Percentiles rank a stretch among this genome's conserved stretches.
These are phyloP conservation scores for Xiphorhynchus elegans DNA, from an alignment of 2,113 vertebrate species.

Conservation along the genomic window DNA sequence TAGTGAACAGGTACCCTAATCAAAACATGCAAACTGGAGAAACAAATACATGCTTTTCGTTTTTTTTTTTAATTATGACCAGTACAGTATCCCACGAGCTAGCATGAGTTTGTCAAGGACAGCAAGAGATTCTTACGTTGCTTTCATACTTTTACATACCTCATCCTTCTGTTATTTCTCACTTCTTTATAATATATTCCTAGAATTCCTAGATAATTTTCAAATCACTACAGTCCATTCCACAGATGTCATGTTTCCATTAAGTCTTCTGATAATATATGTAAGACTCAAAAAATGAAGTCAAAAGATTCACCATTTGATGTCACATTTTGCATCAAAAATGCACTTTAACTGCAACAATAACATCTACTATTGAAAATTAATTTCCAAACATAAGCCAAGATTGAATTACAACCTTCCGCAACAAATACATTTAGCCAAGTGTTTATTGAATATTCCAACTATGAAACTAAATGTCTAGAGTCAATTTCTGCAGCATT, in stretches of 20 bases:
- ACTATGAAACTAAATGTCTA: background rate
- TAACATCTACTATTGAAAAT: background rate
- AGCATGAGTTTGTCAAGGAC: background rate
- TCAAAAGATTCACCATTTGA: background rate
- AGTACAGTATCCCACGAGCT: background rate
- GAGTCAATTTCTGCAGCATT: background rate
- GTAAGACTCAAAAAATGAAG: background rate
- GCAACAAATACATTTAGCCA: background rate
- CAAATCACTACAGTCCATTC: background rate
- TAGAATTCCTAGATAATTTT: slow-evolving; percentile 2
- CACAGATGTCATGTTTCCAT: rapidly evolving
- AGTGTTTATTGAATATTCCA: background rate
- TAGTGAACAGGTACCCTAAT: background rate
- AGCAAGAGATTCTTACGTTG: background rate
- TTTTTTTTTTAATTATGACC: background rate
- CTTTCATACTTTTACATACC: background rate
- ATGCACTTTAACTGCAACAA: background rate
- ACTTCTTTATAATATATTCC: background rate
- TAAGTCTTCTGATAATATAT: background rate
- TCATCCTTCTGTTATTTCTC: background rate
- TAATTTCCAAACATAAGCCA: background rate
- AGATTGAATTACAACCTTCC: background rate
- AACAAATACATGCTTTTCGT: background rate
- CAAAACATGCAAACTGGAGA: background rate
- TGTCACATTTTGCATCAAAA: background rate